These are phyloP conservation scores for Trichonephila inaurata DNA, from an alignment of 1,140 invertebrate species.

Conservation along the genomic window DNA sequence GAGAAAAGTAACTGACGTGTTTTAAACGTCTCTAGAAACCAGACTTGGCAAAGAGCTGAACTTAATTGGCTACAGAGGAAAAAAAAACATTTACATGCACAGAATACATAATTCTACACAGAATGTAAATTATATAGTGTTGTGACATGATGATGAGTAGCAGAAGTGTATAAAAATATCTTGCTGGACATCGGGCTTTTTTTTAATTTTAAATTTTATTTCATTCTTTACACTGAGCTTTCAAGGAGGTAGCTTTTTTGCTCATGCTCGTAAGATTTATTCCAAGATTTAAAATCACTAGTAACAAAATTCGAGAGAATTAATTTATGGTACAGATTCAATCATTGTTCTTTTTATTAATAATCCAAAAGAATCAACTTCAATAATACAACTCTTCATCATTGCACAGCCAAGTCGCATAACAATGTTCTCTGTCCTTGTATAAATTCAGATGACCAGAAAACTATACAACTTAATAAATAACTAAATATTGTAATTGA, in stretches of 20 bases:
- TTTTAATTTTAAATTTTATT: background rate
- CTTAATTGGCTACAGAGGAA: background rate
- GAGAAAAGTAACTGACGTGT: slow-evolving; percentile 4
- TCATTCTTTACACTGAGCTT: slow-evolving; percentile 60
- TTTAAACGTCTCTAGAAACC: background rate
- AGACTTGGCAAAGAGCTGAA: background rate
- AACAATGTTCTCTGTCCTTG: background rate
- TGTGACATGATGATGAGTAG: background rate
- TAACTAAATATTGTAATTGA: background rate
- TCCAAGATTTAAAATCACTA: background rate
- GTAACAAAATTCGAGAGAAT: background rate
- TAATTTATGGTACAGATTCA: slow-evolving; percentile 20
- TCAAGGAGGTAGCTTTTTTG: slow-evolving; percentile 70
- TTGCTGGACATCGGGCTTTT: background rate
- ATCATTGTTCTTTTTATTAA: slow-evolving; percentile 28
- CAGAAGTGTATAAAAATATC: slow-evolving; percentile 63
- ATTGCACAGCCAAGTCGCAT: slow-evolving; percentile 70
- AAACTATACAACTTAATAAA: background rate
- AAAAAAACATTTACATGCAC: background rate
- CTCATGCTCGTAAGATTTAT: background rate
- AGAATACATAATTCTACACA: slow-evolving; percentile 19
- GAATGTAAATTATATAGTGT: background rate
- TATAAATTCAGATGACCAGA: background rate
- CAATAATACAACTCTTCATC: slow-evolving; percentile 59
- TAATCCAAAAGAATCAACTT: slow-evolving; percentile 58